Percentiles rank a stretch among this genome's conserved stretches.
phyloP scores from a whole-genome alignment of 2,888 invertebrate genomes.

The Pilophorus perplexus region DNA sequence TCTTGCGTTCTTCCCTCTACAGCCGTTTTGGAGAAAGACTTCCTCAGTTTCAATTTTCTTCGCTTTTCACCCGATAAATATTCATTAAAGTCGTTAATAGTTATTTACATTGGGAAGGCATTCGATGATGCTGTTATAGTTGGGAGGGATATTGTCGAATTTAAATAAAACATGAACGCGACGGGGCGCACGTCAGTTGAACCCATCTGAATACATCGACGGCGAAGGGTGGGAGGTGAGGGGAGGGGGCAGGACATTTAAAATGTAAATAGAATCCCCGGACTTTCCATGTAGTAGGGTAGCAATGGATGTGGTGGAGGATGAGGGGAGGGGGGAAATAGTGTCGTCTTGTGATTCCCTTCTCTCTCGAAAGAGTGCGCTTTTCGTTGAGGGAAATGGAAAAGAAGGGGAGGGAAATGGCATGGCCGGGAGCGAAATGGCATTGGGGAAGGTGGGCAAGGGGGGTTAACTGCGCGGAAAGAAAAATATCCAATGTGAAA shows the following conservation, averaged over 20 bases:
- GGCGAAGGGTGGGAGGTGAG: constrained; percentile 7
- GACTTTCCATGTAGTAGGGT: constrained; percentile 20
- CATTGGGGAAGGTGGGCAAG: constrained; percentile 5
- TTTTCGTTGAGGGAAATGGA: constrained; percentile 5
- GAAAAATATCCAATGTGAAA: constrained; percentile 40
- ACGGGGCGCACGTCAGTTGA: constrained; percentile 36
- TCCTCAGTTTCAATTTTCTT: no score
- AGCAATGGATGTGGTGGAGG: constrained; percentile 8
- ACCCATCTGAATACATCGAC: constrained; percentile 35
- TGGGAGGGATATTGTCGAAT: constrained; percentile 34
- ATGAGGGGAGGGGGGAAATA: constrained; percentile 1
- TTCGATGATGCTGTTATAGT: constrained; percentile 15
- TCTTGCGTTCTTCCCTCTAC: no score
- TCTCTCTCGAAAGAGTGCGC: background rate
- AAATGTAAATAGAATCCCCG: constrained; percentile 38
- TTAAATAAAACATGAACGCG: constrained; percentile 39
- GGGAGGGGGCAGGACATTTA: constrained; percentile 32
- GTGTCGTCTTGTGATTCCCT: constrained; percentile 18
- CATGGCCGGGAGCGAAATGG: constrained; percentile 26
- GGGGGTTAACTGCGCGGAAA: constrained; percentile 28
- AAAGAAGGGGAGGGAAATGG: constrained; percentile 12
- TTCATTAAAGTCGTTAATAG: constrained; percentile 28
- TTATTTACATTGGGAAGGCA: constrained; percentile 25
- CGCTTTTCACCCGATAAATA: no score
- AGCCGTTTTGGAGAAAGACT: no score